Conservation (phyloP, 2,797 vertebrate species). For the Smutsia temminckii region DNA sequence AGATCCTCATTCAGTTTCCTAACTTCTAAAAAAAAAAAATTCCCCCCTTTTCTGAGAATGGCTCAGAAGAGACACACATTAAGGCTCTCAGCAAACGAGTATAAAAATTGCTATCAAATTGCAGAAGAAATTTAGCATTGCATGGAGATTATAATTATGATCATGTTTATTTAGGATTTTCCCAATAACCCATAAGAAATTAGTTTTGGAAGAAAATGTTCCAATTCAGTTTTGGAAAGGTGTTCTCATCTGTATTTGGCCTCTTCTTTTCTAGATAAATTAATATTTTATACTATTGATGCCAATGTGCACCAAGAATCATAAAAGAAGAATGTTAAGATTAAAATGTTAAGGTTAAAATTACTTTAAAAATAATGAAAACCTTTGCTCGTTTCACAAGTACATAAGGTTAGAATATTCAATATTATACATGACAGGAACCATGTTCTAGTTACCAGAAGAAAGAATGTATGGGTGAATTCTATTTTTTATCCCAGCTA, state of each 20-base stretch:
- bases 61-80: neutral
- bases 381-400: conserved; percentile 19
- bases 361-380: conserved; percentile 47
- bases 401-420: neutral
- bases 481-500: conserved; percentile 24
- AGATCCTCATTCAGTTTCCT: conserved; percentile 1
- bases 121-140: neutral
- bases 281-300: conserved; percentile 1
- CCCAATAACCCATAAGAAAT: conserved; percentile 13
- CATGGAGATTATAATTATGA: conserved; percentile 7
- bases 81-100: neutral
- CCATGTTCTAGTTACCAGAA: neutral
- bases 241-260: neutral
- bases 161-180: conserved; percentile 14
- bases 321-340: conserved; percentile 19
- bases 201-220: neutral
- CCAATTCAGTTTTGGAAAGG: neutral
- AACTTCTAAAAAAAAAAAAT: neutral
- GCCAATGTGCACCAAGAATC: neutral
- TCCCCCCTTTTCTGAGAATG: neutral
- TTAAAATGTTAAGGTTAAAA: neutral
- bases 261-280: neutral
- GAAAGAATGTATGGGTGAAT: neutral
- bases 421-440: conserved; percentile 27
- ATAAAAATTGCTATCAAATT: neutral